Conservation (phyloP, 2,888 invertebrate genomes). For the Danaus chrysippus region DNA sequence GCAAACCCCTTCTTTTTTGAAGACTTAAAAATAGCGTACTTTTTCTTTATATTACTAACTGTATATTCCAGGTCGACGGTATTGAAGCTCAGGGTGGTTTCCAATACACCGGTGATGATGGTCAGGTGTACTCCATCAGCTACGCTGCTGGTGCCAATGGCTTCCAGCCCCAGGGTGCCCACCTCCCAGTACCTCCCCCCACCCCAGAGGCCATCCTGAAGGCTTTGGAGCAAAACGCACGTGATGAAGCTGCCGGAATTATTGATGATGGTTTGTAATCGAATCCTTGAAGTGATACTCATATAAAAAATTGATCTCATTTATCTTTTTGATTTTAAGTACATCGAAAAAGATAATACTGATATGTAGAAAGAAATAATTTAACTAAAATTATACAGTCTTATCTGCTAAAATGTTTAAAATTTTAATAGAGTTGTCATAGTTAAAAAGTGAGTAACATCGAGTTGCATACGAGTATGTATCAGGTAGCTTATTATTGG, state of each 20-base stretch:
- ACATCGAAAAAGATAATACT: too few relatives aligned
- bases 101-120: constrained; percentile 81
- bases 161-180: constrained; percentile 78
- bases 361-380: too few relatives aligned
- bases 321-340: too few relatives aligned
- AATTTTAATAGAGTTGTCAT: too few relatives aligned
- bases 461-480: too few relatives aligned
- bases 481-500: too few relatives aligned
- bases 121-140: constrained; percentile 74
- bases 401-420: too few relatives aligned
- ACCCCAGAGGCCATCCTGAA: constrained; percentile 79
- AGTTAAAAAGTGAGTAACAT: too few relatives aligned
- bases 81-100: constrained; percentile 78
- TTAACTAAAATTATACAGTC: too few relatives aligned
- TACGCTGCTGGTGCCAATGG: constrained; percentile 80
- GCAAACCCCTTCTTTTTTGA: neutral
- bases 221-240: constrained; percentile 75
- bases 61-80: constrained; percentile 63
- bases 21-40: neutral
- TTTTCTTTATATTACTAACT: constrained; percentile 6
- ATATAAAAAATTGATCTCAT: too few relatives aligned
- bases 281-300: too few relatives aligned
- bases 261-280: constrained; percentile 68
- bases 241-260: constrained; percentile 78
- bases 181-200: constrained; percentile 80